Conservation (phyloP, 2,113 vertebrate genomes). For the Megaleporinus macrocephalus region DNA sequence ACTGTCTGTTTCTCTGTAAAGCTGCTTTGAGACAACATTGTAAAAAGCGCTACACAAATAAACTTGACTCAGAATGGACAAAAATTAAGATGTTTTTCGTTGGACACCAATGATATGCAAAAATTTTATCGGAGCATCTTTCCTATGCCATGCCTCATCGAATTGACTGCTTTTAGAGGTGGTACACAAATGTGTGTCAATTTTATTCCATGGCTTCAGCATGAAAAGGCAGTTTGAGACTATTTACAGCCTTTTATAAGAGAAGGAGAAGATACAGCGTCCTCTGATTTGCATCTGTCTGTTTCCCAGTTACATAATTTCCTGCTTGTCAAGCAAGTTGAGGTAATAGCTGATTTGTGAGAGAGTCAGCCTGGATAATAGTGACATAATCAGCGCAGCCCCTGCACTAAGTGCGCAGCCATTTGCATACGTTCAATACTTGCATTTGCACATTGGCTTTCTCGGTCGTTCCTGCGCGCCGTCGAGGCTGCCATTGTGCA, state of each 20-base stretch:
- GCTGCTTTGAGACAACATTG: too few relatives aligned
- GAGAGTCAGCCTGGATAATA: conserved; percentile 8
- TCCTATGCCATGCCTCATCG: too few relatives aligned
- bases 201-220: background rate
- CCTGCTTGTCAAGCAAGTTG: background rate
- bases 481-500: conserved; percentile 20
- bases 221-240: background rate
- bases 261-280: background rate
- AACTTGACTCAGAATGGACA: too few relatives aligned
- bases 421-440: conserved; percentile 41
- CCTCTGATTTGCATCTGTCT: background rate
- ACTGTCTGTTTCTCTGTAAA: too few relatives aligned
- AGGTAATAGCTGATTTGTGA: background rate
- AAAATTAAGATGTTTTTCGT: too few relatives aligned
- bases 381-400: conserved; percentile 14
- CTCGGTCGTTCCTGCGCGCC: conserved; percentile 3
- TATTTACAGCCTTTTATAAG: background rate
- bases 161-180: background rate
- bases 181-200: background rate
- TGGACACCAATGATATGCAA: too few relatives aligned
- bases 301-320: conserved; percentile 7
- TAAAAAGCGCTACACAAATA: too few relatives aligned
- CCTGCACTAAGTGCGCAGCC: conserved; percentile 11
- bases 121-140: too few relatives aligned
- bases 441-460: conserved; percentile 35